phyloP scores from a whole-genome alignment of 2,797 vertebrate species.

The Craterocephalus amniculus region DNA sequence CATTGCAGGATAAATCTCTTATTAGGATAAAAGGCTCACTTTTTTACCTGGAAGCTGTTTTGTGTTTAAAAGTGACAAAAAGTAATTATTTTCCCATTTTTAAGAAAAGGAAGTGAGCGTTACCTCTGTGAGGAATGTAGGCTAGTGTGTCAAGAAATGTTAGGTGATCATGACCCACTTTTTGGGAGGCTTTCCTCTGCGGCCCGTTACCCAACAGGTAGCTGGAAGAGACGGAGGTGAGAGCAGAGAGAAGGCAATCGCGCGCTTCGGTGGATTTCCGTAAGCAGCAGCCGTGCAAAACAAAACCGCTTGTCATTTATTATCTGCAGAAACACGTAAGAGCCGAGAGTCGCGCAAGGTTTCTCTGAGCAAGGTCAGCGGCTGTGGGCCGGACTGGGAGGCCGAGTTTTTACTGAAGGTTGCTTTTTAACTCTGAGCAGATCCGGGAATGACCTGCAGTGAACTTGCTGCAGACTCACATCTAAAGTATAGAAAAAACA shows the following conservation, averaged over 20 bases:
- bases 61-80: neutral
- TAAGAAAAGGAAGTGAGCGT: conserved; percentile 22
- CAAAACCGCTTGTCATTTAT: neutral
- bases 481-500: too few relatives aligned
- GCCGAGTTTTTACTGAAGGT: too few relatives aligned
- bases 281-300: neutral
- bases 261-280: neutral
- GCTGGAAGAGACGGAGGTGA: neutral
- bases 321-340: neutral
- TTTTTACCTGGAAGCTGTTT: neutral
- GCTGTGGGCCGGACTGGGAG: neutral
- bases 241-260: neutral
- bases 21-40: too few relatives aligned
- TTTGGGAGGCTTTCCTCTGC: conserved; percentile 8
- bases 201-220: conserved; percentile 4
- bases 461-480: too few relatives aligned
- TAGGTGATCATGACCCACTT: conserved; percentile 73
- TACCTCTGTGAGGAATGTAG: conserved; percentile 50
- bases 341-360: neutral
- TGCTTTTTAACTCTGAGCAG: too few relatives aligned
- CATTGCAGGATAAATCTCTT: neutral
- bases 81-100: conserved; percentile 16
- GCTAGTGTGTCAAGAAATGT: conserved; percentile 71
- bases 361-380: neutral
- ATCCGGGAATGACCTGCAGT: too few relatives aligned